Percentiles rank a stretch among this genome's conserved stretches.
Conservation (phyloP, 1,140 invertebrate genomes). For the Monomorium pharaonis region DNA sequence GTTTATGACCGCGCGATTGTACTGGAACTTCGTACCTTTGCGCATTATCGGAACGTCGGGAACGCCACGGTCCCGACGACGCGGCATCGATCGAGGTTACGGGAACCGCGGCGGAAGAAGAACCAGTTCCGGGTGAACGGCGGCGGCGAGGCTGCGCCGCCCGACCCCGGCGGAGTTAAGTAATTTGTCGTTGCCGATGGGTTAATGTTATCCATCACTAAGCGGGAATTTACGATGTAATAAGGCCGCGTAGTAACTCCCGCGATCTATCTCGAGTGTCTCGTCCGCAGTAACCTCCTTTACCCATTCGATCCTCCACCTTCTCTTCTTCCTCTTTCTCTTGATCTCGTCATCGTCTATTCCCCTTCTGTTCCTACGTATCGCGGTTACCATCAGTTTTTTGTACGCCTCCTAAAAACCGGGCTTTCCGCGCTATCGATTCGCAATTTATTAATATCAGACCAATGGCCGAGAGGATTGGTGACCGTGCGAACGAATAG, state of each 20-base stretch:
- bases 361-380: constrained; percentile 28
- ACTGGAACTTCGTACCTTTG: background rate
- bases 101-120: constrained; percentile 57
- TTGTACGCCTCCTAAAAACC: background rate
- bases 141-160: constrained; percentile 14
- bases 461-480: constrained; percentile 4
- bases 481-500: constrained; percentile 40
- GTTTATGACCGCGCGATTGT: background rate
- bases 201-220: constrained; percentile 82
- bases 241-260: constrained; percentile 75
- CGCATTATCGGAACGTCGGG: background rate
- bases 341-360: background rate
- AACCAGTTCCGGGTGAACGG: constrained; percentile 63
- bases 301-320: background rate
- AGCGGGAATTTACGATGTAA: constrained; percentile 81
- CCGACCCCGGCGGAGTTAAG: constrained; percentile 72
- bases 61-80: background rate
- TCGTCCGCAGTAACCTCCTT: constrained; percentile 45
- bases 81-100: constrained; percentile 61
- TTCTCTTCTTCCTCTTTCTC: background rate
- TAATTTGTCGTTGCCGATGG: constrained; percentile 81
- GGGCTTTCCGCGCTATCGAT: constrained; percentile 35
- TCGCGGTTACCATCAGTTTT: constrained; percentile 54
- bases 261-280: constrained; percentile 73
- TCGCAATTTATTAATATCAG: constrained; percentile 62